phyloP scores from a whole-genome alignment of 2,797 vertebrate genomes.

The Dermochelys coriacea region DNA sequence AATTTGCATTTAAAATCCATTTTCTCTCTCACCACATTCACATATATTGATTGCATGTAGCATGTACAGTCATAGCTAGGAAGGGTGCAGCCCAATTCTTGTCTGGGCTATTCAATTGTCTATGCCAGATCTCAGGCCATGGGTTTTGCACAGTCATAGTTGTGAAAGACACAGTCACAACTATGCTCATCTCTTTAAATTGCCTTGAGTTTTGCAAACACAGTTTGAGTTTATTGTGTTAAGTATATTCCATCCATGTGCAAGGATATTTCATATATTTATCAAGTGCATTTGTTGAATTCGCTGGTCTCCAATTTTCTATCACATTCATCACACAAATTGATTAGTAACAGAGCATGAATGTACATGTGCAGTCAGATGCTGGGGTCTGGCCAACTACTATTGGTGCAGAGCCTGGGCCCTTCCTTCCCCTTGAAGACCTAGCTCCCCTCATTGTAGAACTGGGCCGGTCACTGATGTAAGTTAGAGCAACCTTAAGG shows the following conservation, averaged over 20 bases:
- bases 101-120: neutral
- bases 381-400: no score
- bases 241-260: neutral
- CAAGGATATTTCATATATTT: neutral
- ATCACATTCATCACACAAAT: neutral
- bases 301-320: neutral
- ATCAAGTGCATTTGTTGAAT: neutral
- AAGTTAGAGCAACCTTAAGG: neutral
- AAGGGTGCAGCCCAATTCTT: neutral
- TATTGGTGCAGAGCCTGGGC: no score
- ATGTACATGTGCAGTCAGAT: neutral
- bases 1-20: neutral
- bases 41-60: neutral
- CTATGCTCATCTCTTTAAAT: neutral
- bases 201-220: neutral
- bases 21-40: neutral
- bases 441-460: neutral
- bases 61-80: neutral
- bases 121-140: neutral
- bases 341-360: neutral
- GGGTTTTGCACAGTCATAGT: neutral
- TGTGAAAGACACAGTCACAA: neutral
- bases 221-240: no score
- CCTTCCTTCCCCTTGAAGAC: neutral
- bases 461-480: no score